A percentile compares a stretch with the other conserved stretches of the same genome.
These are phyloP conservation scores for Luffia ferchaultella DNA, from an alignment of 2,888 invertebrate genomes.

Conservation along the genomic window DNA sequence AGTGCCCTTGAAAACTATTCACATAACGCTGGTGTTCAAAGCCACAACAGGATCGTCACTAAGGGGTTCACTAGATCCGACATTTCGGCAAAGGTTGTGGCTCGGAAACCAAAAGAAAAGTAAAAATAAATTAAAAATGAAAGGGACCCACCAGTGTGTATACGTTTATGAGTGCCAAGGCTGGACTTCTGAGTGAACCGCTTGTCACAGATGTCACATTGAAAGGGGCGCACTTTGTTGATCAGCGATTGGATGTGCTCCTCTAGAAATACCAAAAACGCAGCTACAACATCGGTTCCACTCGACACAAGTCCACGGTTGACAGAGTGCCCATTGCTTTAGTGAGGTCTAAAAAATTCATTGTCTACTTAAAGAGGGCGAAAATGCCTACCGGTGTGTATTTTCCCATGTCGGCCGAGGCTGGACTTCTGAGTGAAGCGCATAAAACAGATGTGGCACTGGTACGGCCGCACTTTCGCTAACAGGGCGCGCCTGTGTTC, in stretches of 20 bases:
- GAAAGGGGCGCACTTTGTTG: constrained; percentile 69
- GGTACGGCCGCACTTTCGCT: constrained; percentile 72
- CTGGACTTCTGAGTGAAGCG: constrained; percentile 79
- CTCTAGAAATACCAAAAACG: constrained; percentile 67
- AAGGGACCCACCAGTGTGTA: constrained; percentile 75
- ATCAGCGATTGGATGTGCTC: constrained; percentile 69
- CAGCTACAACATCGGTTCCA: constrained; percentile 51
- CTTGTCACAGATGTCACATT: constrained; percentile 81
- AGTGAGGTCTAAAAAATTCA: constrained; percentile 49
- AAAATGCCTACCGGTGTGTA: constrained; percentile 71
- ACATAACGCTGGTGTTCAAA: constrained; percentile 57
- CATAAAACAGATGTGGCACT: constrained; percentile 77
- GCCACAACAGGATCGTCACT: constrained; percentile 40
- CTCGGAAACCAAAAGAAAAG: constrained; percentile 52
- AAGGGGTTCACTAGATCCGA: constrained; percentile 5
- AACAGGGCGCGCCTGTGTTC: constrained; percentile 69
- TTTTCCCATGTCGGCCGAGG: constrained; percentile 76
- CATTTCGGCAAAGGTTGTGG: constrained; percentile 31
- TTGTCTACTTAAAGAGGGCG: constrained; percentile 59
- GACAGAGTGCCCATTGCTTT: constrained; percentile 38
- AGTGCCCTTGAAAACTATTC: constrained; percentile 65
- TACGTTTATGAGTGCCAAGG: constrained; percentile 82
- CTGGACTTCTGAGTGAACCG: constrained; percentile 86
- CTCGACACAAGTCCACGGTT: constrained; percentile 21
- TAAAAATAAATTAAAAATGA: constrained; percentile 39